Conservation (phyloP, 2,797 vertebrate genomes). For the Triplophysa bombifrons region DNA sequence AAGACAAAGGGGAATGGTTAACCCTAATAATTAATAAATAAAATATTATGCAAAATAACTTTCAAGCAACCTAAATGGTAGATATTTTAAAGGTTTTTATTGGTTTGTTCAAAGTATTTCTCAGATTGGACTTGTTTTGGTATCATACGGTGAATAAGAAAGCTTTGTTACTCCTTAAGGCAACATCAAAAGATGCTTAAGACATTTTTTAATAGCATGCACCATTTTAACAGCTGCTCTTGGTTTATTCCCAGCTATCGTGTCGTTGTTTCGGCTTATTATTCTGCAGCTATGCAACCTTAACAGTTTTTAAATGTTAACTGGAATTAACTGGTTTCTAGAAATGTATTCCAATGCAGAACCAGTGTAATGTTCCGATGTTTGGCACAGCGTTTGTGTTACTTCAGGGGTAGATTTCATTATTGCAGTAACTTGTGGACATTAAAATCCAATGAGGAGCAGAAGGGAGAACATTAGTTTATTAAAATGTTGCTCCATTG, state of each 20-base stretch:
- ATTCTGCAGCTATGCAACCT: slow-evolving; percentile 11
- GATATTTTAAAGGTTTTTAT: too few species aligned
- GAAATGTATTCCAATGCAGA: slow-evolving; percentile 21
- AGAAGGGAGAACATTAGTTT: slow-evolving; percentile 70
- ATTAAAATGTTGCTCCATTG: slow-evolving; percentile 71
- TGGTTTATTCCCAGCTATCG: slow-evolving; percentile 10
- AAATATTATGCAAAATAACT: too few species aligned
- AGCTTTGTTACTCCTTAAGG: too few species aligned
- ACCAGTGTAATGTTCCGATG: slow-evolving; percentile 50
- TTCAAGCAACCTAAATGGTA: too few species aligned
- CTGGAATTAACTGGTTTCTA: slow-evolving; percentile 37
- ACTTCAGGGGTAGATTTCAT: slow-evolving; percentile 67
- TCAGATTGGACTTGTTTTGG: background rate
- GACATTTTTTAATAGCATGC: slow-evolving; percentile 10
- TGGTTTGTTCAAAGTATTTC: too few species aligned
- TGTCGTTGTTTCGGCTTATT: background rate
- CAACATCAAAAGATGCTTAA: too few species aligned
- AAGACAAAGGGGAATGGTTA: background rate
- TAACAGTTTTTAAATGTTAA: slow-evolving; percentile 20
- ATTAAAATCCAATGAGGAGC: slow-evolving; percentile 70
- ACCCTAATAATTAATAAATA: background rate
- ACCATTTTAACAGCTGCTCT: slow-evolving; percentile 18
- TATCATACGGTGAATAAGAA: background rate
- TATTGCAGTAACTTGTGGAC: slow-evolving; percentile 63
- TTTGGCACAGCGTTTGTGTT: slow-evolving; percentile 60